These are phyloP conservation scores for Nasonia vitripennis DNA, from an alignment of 1,140 invertebrate species.

Conservation along the genomic window DNA sequence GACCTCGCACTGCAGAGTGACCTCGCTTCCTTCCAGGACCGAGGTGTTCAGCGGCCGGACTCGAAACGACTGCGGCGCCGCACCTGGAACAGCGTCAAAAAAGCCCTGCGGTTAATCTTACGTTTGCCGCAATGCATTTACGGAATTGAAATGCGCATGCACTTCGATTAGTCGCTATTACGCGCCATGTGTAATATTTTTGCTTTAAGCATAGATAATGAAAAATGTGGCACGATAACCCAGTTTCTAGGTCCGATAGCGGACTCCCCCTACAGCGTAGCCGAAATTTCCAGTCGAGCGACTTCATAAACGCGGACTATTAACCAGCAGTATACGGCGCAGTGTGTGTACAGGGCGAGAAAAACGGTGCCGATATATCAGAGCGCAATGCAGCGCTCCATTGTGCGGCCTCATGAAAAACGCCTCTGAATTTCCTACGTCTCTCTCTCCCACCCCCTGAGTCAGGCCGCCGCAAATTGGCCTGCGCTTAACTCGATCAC, in stretches of 20 bases:
- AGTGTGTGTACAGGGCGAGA: background rate
- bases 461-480: background rate
- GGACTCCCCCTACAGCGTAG: too few species aligned
- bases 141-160: background rate
- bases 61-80: constrained; percentile 83
- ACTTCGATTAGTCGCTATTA: background rate
- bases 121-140: background rate
- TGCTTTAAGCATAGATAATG: too few species aligned
- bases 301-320: background rate
- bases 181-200: too few species aligned
- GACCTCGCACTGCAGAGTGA: constrained; percentile 89
- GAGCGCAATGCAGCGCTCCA: background rate
- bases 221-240: background rate
- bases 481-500: background rate
- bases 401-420: constrained; percentile 26
- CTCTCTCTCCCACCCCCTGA: background rate
- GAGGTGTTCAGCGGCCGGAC: constrained; percentile 84
- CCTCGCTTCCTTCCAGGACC: constrained; percentile 88
- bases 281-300: background rate
- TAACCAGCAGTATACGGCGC: background rate
- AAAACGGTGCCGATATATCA: constrained; percentile 36
- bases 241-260: background rate
- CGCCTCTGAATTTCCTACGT: constrained; percentile 2
- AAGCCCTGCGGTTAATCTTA: background rate
- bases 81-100: constrained; percentile 56